phyloP scores from a whole-genome alignment of 2,888 invertebrate species.

The Auanema freiburgensis region DNA sequence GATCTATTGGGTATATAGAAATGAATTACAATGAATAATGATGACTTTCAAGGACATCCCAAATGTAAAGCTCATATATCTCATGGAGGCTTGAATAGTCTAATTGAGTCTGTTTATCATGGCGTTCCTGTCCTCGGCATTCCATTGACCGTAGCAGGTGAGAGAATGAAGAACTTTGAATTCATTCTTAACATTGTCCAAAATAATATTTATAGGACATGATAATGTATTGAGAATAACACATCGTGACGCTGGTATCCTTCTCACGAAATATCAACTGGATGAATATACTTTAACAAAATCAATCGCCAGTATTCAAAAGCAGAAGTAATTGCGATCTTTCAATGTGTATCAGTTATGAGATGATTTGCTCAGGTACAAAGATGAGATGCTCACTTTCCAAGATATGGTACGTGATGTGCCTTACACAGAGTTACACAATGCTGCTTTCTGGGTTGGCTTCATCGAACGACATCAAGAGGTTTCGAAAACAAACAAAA shows the following conservation, averaged over 20 bases:
- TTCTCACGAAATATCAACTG: constrained; percentile 48
- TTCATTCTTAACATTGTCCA: too few species aligned
- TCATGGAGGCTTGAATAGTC: constrained; percentile 63
- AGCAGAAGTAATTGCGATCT: constrained; percentile 30
- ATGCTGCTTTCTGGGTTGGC: constrained; percentile 65
- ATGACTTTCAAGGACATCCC: constrained; percentile 46
- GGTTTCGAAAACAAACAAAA: constrained; percentile 25
- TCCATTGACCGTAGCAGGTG: constrained; percentile 52
- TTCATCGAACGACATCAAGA: constrained; percentile 65
- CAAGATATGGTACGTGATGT: constrained; percentile 64
- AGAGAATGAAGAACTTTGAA: too few species aligned
- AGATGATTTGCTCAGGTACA: constrained; percentile 43
- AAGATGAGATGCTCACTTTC: constrained; percentile 61
- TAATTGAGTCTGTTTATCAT: constrained; percentile 64
- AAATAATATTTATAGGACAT: constrained; percentile 14
- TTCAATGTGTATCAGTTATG: neutral
- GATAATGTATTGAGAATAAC: constrained; percentile 50
- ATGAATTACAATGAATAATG: neutral
- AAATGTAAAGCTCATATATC: constrained; percentile 61
- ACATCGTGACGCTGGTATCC: constrained; percentile 56
- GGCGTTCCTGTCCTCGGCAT: constrained; percentile 61
- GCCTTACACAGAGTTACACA: constrained; percentile 63
- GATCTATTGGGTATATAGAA: constrained; percentile 64
- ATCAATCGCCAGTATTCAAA: constrained; percentile 35
- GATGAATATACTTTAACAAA: constrained; percentile 23